Conservation (phyloP, 2,113 vertebrate species). For the Poeciliopsis retropinna region DNA sequence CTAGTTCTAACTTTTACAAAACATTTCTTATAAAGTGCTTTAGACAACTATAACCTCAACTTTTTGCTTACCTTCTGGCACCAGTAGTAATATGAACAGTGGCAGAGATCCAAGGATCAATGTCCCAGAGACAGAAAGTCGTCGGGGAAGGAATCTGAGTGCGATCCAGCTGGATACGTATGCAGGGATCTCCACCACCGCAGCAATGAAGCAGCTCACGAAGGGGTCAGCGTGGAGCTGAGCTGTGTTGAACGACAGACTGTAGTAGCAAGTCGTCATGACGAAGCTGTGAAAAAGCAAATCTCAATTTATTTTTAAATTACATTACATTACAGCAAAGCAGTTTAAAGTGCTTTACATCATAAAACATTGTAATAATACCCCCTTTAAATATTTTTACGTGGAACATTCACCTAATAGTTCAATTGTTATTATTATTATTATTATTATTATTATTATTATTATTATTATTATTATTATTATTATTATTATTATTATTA, state of each 20-base stretch:
- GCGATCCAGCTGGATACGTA: slow-evolving; percentile 84
- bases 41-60: background rate
- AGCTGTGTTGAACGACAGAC: slow-evolving; percentile 85
- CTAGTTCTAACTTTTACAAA: background rate
- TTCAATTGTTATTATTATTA: background rate
- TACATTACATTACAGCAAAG: background rate
- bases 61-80: slow-evolving; percentile 60
- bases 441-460: too few species aligned
- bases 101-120: slow-evolving; percentile 82
- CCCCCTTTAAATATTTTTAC: too few species aligned
- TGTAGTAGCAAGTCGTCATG: slow-evolving; percentile 79
- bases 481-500: too few species aligned
- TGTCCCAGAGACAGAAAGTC: slow-evolving; percentile 74
- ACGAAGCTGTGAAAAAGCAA: slow-evolving; percentile 48
- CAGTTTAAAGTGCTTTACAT: too few species aligned
- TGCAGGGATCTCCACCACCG: slow-evolving; percentile 84
- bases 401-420: background rate
- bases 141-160: slow-evolving; percentile 76
- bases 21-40: background rate
- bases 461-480: too few species aligned
- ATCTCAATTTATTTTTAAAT: background rate
- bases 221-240: slow-evolving; percentile 84
- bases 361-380: too few species aligned
- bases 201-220: slow-evolving; percentile 86
- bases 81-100: slow-evolving; percentile 84